Base-by-base conservation (phyloP, 2,113 vertebrate species). In the Morone saxatilis region DNA sequence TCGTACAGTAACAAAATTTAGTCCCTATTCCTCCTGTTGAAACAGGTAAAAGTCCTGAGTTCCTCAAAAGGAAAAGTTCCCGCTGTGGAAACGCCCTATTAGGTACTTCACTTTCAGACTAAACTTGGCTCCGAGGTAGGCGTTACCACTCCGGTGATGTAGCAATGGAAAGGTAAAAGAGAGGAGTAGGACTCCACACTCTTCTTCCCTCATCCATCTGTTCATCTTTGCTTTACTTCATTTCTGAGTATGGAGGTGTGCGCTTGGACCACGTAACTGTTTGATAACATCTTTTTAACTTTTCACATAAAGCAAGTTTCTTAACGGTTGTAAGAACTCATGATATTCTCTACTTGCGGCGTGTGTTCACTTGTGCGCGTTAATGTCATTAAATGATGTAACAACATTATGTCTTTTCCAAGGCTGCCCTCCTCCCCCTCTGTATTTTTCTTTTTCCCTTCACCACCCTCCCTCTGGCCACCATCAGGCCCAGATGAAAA, bases 401-500 rank as follows among this genome's bases (percentile, higher is more conserved):
- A 88, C 85, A 73, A 48, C 43, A 38, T 88, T 40, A 72, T 80
- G 47, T 74, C 54, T 71, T 86, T 56, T 72, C 36, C 66, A 72
- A 81, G 43, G 62, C 72, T 12, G 25, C 43, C 47, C 76, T 51
- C 62, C 48, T 31, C 72, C 74, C 60, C 31, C 50, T 66, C 48
- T 51, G 54, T 81, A 13, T 20, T 38, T 82, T 38, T 69, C 25
- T 78, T 68, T 53, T 22, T 4, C 53, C 53, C 62, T 65, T 60
- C 61, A 22, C 41, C 79, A 19, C 62, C 40, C 72, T 88, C 77
- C 83, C 84, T 78, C 54, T 71, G 76, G 74, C 86, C 70, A 56
- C 59, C 73, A 69, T 71, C 76, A 41, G 78, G 57, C 89, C 84
- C 84, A 86, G 86, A 88, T 92, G 90, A 92, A 88, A 92, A 89